Conservation (phyloP, 1,140 invertebrate genomes). For the Cyrtorhinus lividipennis region DNA sequence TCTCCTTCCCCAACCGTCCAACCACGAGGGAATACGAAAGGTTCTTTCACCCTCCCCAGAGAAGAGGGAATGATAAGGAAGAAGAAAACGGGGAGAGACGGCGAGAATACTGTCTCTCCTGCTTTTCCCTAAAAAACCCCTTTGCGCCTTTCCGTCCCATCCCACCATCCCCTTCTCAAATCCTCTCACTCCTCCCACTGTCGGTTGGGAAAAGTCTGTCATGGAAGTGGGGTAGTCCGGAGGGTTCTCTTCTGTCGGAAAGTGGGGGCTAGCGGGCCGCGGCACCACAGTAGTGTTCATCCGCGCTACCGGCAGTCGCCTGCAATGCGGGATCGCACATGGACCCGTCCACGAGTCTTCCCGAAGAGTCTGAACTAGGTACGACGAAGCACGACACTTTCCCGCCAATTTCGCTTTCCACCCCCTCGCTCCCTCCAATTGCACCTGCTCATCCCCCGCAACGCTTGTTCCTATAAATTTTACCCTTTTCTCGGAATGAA, state of each 20-base stretch:
- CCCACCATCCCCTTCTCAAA: not conserved
- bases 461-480: too few relatives aligned
- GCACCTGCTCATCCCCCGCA: not conserved
- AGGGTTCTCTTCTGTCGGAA: not conserved
- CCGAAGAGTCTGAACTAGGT: not conserved
- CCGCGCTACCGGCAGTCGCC: slow-evolving; percentile 2
- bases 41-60: too few relatives aligned
- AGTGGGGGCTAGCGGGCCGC: not conserved
- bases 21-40: too few relatives aligned
- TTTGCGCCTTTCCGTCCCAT: too few relatives aligned
- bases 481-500: too few relatives aligned
- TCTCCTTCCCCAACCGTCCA: too few relatives aligned
- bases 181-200: too few relatives aligned
- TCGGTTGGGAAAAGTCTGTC: too few relatives aligned
- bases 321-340: slow-evolving; percentile 5
- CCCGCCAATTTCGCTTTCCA: not conserved
- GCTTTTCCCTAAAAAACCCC: too few relatives aligned
- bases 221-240: not conserved
- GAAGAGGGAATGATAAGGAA: too few relatives aligned
- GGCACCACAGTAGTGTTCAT: not conserved
- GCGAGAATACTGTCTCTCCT: too few relatives aligned
- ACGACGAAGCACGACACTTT: not conserved
- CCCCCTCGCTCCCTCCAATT: not conserved
- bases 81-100: too few relatives aligned
- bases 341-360: not conserved